These are phyloP conservation scores for Periparus ater DNA, from an alignment of 2,797 vertebrate species.

Conservation along the genomic window DNA sequence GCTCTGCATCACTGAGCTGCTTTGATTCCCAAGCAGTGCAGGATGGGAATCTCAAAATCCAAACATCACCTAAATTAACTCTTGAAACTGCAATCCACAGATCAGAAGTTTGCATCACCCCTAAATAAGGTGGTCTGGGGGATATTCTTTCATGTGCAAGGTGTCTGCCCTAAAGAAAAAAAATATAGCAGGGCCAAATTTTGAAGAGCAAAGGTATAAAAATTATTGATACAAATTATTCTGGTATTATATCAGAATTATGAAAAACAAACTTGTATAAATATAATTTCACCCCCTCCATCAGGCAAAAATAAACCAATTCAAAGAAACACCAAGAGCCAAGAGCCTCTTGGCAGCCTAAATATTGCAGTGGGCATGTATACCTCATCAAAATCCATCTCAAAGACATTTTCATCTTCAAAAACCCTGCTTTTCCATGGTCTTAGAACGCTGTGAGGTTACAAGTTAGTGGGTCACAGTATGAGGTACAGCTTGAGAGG, in stretches of 20 bases:
- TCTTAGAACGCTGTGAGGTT: not conserved
- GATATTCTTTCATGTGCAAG: not conserved
- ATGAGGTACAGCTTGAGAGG: not conserved
- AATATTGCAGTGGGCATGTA: not conserved
- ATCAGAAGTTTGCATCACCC: not conserved
- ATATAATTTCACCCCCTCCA: fast-evolving
- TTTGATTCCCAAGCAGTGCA: not conserved
- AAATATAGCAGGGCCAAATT: fast-evolving
- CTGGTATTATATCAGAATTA: not conserved
- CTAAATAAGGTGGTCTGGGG: not conserved
- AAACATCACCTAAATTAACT: not conserved
- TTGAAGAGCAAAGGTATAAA: not conserved
- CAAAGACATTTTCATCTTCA: not conserved
- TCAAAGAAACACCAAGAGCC: not conserved
- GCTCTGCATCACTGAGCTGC: not conserved
- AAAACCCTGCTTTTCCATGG: fast-evolving
- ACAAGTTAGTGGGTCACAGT: not conserved
- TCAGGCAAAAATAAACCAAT: not conserved
- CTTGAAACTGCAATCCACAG: not conserved
- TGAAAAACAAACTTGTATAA: fast-evolving
- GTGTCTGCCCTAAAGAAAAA: not conserved
- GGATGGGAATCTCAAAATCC: not conserved
- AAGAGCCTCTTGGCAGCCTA: not conserved
- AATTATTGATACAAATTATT: not conserved
- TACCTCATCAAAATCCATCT: not conserved